These are phyloP conservation scores for Nothocercus nigrocapillus DNA, from an alignment of 2,113 vertebrate genomes.

Conservation along the genomic window DNA sequence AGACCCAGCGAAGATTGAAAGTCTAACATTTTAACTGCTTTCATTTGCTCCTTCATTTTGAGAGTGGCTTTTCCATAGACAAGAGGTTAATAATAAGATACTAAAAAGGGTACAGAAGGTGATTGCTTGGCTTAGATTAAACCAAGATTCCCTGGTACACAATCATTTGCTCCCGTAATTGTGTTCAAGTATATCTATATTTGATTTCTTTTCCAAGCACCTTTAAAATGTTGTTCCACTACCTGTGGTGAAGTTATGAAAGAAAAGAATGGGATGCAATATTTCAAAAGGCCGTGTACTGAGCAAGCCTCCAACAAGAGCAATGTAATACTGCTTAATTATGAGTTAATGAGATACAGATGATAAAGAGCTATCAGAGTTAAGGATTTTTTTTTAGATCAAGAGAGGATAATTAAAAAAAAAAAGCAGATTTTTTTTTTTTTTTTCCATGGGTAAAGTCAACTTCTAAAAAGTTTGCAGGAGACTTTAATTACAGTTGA, in stretches of 20 bases:
- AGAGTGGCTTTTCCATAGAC: not conserved
- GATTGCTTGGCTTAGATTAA: constrained; percentile 46
- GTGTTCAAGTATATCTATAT: constrained; percentile 5
- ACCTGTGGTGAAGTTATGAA: not conserved
- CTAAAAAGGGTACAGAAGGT: not conserved
- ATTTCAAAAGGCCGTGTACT: not conserved
- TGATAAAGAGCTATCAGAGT: not conserved
- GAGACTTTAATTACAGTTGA: not conserved
- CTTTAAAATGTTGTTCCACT: constrained; percentile 15
- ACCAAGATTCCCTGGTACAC: constrained; percentile 31
- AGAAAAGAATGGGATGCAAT: not conserved
- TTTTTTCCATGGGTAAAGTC: not conserved
- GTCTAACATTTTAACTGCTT: constrained; percentile 6
- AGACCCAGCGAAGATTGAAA: constrained; percentile 27
- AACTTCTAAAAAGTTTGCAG: not conserved
- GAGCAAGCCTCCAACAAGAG: not conserved
- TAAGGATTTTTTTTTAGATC: not conserved
- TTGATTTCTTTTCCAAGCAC: not conserved
- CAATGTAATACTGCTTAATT: not conserved
- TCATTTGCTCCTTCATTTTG: constrained; percentile 23
- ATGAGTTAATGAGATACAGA: not conserved
- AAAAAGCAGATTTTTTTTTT: not conserved
- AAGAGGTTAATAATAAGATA: constrained; percentile 54
- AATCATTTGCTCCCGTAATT: constrained; percentile 44
- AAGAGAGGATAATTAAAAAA: not conserved